Base-by-base conservation (phyloP, 2,113 vertebrate species). In the Stigmatopora argus region DNA sequence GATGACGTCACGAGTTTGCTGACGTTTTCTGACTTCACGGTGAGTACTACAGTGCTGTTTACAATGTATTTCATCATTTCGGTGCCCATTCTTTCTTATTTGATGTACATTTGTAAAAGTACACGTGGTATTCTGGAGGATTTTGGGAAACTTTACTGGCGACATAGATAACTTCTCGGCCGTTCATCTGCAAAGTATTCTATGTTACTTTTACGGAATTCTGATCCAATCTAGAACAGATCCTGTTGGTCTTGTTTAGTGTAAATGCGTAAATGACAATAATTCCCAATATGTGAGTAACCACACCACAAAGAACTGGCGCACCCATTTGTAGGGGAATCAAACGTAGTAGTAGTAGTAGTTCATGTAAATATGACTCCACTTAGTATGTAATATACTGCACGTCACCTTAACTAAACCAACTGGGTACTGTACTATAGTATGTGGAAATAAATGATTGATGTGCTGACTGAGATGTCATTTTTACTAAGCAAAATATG, bases 321-420 rank as follows among this genome's bases (percentile, higher is more conserved):
- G 68, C 81, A 75, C 75, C 77, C 70, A 31, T 65, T 62, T 69
- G 17, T 55, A 21, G 38, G 34, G 75, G 6, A 13, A 41, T 15
- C 7, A 31, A 56, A 0, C 15, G 41, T 23, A 45, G 41, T 61
- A 46, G 41, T 23, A 31, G 26, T 31, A 31, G 26, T 31, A 31
- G 26, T 61, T 61, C 38, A 45, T 44, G 44, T 45, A 61, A 15
- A 23, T 21, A 61, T 45, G 41, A 61, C 19, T 61, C 38, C 41
- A 44, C 38, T 9, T n/a, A 23, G 6, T 41, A 8, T 8, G 59
- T 45, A n/a, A 45, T 44, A 31, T 31, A 31, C 26, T 31, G 38
- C n/a, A 6, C 23, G 13, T 61, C 59, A 45, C 6, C 59, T 31
- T 31, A 31, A 31, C 26, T 2, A 31, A 31, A 31, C 26, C 3